These are phyloP conservation scores for Cherax quadricarinatus DNA, from an alignment of 1,140 invertebrate genomes.

Conservation along the genomic window DNA sequence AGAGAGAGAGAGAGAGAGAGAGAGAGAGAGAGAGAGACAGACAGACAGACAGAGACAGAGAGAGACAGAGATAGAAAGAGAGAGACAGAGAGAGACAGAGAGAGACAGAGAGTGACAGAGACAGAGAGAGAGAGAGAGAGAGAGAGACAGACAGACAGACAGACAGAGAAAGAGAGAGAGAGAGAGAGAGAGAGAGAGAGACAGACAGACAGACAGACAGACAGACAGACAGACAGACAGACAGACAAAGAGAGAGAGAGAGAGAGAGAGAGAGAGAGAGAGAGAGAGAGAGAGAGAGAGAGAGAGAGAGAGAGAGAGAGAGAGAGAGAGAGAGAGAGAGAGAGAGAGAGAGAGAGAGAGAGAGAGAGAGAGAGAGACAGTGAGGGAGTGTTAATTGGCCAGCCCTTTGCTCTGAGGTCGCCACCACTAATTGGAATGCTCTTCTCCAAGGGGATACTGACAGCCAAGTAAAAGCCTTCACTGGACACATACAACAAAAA, in stretches of 20 bases:
- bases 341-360: constrained; percentile 26
- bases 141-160: not conserved
- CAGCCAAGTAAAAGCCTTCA: no score
- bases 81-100: not conserved
- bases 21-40: no score
- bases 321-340: constrained; percentile 31
- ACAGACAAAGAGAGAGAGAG: not conserved
- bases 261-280: not conserved
- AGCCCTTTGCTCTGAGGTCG: no score
- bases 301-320: not conserved
- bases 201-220: not conserved
- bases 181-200: not conserved
- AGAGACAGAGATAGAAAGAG: no score
- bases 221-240: not conserved
- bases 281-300: constrained; percentile 9
- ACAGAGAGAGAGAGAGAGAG: not conserved
- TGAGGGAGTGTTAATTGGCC: no score
- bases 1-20: no score
- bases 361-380: constrained; percentile 23
- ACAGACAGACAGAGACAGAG: no score
- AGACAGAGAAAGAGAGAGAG: not conserved
- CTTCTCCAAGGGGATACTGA: no score
- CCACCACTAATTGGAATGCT: no score
- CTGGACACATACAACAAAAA: no score
- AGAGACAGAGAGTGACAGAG: not conserved